Percentiles rank a stretch among this genome's conserved stretches.
Evolutionary conservation across 2,797 vertebrate species (phyloP).

Genomic region (Sitta carolinensis): DNA sequence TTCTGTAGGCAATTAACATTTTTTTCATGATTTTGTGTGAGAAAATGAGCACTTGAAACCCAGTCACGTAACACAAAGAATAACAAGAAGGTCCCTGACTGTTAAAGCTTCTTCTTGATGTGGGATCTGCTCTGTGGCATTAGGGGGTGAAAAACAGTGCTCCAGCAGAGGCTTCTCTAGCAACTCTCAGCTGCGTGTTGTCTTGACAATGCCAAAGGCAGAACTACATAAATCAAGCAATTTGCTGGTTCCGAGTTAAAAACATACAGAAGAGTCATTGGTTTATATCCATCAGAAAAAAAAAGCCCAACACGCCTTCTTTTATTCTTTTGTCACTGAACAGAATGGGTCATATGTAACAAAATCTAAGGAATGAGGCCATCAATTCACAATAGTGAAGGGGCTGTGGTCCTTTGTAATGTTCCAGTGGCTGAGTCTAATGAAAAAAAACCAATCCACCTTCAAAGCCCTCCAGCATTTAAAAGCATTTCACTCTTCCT

Average conservation of each 20-base stretch:
- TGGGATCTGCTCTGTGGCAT: not conserved
- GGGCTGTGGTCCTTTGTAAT: not conserved
- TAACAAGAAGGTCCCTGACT: not conserved
- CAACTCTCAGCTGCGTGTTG: not conserved
- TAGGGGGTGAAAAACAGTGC: not conserved
- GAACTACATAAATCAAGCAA: not conserved
- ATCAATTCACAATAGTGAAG: not conserved
- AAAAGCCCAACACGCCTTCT: rapidly evolving
- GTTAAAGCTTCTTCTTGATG: not conserved
- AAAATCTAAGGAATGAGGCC: not conserved
- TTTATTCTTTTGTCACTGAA: not conserved
- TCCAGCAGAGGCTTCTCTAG: not conserved
- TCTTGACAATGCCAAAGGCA: not conserved
- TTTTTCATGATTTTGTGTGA: not conserved
- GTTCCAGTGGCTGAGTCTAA: not conserved
- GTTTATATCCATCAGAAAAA: not conserved
- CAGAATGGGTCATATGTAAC: not conserved
- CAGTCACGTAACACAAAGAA: not conserved
- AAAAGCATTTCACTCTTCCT: not conserved
- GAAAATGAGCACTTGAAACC: not conserved
- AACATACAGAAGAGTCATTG: not conserved
- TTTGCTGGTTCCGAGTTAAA: not conserved
- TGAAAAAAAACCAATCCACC: not conserved
- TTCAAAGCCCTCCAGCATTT: not conserved
- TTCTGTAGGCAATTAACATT: not conserved